phyloP scores from a whole-genome alignment of 2,797 vertebrate species.

The Chromobotia macracanthus region DNA sequence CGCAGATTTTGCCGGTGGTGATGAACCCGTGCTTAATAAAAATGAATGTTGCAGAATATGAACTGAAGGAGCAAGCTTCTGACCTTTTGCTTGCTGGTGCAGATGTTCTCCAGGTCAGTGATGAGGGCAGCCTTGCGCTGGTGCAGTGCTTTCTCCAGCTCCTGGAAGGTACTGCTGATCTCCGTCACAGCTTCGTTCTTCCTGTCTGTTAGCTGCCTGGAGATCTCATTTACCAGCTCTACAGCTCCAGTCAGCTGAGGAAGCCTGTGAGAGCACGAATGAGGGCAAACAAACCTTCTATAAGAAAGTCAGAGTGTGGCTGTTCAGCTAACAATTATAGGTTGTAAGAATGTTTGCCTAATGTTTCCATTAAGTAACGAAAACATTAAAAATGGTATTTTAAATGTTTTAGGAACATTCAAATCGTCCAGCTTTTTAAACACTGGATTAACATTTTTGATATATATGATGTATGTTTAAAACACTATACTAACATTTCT shows the following conservation, averaged over 20 bases:
- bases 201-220: slow-evolving; percentile 86
- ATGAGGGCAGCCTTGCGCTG: slow-evolving; percentile 88
- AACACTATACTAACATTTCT: too few species aligned
- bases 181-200: slow-evolving; percentile 85
- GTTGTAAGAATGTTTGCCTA: too few species aligned
- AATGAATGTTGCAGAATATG: too few species aligned
- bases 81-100: slow-evolving; percentile 85
- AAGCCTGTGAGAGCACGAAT: slow-evolving; percentile 77
- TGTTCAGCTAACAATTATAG: too few species aligned
- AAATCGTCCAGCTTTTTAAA: too few species aligned
- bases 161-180: slow-evolving; percentile 89
- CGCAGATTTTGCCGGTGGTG: too few species aligned
- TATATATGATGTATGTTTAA: too few species aligned
- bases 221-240: slow-evolving; percentile 89
- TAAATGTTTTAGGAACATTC: too few species aligned
- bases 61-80: not conserved
- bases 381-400: too few species aligned
- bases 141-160: slow-evolving; percentile 86
- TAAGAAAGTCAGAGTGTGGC: not conserved
- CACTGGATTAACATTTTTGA: too few species aligned
- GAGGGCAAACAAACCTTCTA: not conserved
- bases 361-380: too few species aligned
- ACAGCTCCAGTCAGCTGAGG: slow-evolving; percentile 89
- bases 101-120: slow-evolving; percentile 88
- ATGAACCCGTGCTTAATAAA: too few species aligned